Base-by-base conservation (phyloP, 64 coral and sea anemone genomes). In the Acropora tenuis region DNA sequence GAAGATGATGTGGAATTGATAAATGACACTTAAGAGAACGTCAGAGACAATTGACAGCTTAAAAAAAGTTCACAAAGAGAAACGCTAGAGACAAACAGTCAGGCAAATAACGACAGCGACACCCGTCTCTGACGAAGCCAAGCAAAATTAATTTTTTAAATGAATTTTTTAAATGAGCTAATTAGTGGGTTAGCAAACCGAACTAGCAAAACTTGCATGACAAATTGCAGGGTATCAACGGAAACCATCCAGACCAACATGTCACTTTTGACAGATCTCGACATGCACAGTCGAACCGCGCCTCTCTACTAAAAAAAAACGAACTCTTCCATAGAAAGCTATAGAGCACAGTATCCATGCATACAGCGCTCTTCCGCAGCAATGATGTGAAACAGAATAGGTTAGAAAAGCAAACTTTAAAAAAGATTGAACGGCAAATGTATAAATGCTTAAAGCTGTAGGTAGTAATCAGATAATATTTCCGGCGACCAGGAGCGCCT, bases 221-320 rank as follows among this genome's bases (percentile, higher is more conserved):
- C 69, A 73, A 73, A 73, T 73, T 73, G 69, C 69, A 30, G 69
- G n/a, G n/a, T 73, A 73, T 30, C 69, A 13, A 69, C 69, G 69
- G 69, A 73, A 73, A 73, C 69, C 69, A 73, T 73, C 69, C 69
- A 73, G 69, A 73, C 69, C 69, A 73, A 73, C 69, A 73, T 73
- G 69, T 73, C 69, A 73, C 69, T 73, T 73, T 73, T 73, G 69
- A 73, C 69, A 73, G 69, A 73, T 73, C 69, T 73, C 69, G 41
- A 73, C n/a, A 73, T 73, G 69, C 0, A 73, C 69, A 73, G 69
- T 73, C 41, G 69, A 73, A 73, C 69, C 2, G 59, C 59, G 59
- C 59, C 59, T 63, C 59, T 63, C 8, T 63, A 63, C 59, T 63
- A 8, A 63, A 63, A 63, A 63, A 63, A 12, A 1, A 55, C 59